Evolutionary conservation across 2,797 vertebrate species (phyloP), one percentile per base, ranked within the genome.

Genomic region (Halcyon chelicuti): DNA sequence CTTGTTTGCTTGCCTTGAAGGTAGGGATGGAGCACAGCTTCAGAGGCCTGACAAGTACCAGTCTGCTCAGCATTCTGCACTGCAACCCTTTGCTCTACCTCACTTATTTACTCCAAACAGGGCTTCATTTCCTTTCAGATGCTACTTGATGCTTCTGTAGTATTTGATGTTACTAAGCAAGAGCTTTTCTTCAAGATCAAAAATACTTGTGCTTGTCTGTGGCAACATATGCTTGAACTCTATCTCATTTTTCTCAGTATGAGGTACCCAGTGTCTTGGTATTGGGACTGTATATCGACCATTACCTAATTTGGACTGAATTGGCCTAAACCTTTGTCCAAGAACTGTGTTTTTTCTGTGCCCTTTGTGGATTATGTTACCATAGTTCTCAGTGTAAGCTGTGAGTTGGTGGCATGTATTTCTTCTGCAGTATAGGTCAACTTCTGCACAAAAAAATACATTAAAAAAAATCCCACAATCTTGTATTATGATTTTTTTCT

Each of bases 191-290:
- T 84, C 86, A 87, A 67, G 57, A 89, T 78, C 74, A 95, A 70
- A 95, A 93, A 92, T 72, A 52, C 51, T 90, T 87, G 39, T 93
- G 76, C 89, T 95, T 95, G 44, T 91, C 89, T 93, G 74, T 91
- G 77, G 52, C 85, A 95, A 68, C 65, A 75, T 33, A 75, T 91
- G 21, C 66, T 94, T 90, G 42, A 62, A 75, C 84, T 26, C 23
- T 33, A 9, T 35, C 65, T 35, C n/a, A 14, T 68, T 97, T 96
- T 96, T 78, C 92, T 95, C 77, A 47, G 82, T 83, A 49, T 91
- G 71, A 63, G 66, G 66, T 49, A 47, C 9, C 23, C 14, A 23
- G 5, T 92, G 85, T 91, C 94, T 94, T 93, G 87, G 35, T 77
- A 88, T 92, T 88, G 66, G 72, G 88, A 58, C 44, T 57, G 20